Evolutionary conservation across 2,113 vertebrate genomes (phyloP).

Genomic region (Malurus melanocephalus): DNA sequence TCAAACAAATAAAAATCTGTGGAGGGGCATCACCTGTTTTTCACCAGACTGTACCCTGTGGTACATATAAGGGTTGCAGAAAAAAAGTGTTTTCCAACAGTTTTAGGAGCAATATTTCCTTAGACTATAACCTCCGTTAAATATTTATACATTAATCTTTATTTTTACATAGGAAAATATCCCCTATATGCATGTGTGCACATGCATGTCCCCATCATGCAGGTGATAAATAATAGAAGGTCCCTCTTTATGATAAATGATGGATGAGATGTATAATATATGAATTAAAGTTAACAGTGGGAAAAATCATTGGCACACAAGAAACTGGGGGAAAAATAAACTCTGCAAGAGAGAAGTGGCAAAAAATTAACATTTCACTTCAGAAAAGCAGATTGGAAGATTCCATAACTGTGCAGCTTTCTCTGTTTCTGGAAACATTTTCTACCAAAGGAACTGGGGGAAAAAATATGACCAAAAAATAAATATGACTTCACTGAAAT

Average conservation of each 20-base stretch:
- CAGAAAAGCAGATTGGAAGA: neutral
- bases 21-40: neutral
- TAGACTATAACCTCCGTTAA: neutral
- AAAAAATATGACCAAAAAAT: neutral
- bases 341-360: neutral
- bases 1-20: neutral
- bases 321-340: neutral
- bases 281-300: conserved; percentile 38
- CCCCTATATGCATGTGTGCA: conserved; percentile 41
- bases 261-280: conserved; percentile 63
- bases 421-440: neutral
- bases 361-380: neutral
- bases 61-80: neutral
- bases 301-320: conserved; percentile 34
- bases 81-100: neutral
- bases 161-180: conserved; percentile 33
- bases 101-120: neutral
- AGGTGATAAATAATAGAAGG: conserved; percentile 62
- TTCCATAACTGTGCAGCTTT: neutral
- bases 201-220: conserved; percentile 21
- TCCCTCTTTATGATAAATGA: conserved; percentile 48
- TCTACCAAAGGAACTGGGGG: neutral
- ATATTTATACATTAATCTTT: conserved; percentile 31
- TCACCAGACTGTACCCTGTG: neutral
- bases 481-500: neutral